Base-by-base conservation (phyloP, 2,113 vertebrate genomes). In the Glaucidium brasilianum region DNA sequence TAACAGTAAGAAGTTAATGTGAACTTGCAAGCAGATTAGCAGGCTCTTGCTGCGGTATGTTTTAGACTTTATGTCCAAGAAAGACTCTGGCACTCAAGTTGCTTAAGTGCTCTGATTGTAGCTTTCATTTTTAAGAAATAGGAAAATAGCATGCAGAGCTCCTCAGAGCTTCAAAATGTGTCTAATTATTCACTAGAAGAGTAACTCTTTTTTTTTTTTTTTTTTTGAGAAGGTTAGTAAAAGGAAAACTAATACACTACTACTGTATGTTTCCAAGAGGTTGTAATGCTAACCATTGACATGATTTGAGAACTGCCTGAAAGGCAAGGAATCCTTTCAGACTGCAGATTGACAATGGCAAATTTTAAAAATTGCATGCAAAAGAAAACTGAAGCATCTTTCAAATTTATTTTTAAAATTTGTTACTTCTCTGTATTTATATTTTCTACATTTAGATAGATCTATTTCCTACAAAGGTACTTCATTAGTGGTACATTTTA, bases 1-100 rank as follows among this genome's bases (percentile, higher is more conserved):
- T 62, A 94, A 60, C 68, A 84, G 25, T 83, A 93, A 97, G 91
- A 95, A 94, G 68, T 26, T 95, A 92, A 94, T 68, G 23, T 39
- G 76, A 88, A 68, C 63, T 95, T 91, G 41, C 39, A 64, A 53
- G 56, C 74, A 64, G 56, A 41, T 88, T 90, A 96, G 13, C 50
- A 74, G 66, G n/a, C 41, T 81, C 25, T 50, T 80, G 39, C 32
- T 52, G 49, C 37, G 37, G 37, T 68, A 10, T n/a, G n/a, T 63
- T 85, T 87, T 56, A 74, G 55, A 60, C 50, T 72, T 94, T 78
- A 39, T 30, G 72, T 47, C 37, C 37, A 15, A 85, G 35, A 76
- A 92, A 81, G 73, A 74, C 39, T 71, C 68, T 71, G 71, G 22
- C 2, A 9, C 37, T 83, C 30, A 49, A 78, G 55, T 37, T 92